Conservation (phyloP, 2,113 vertebrate species). For the Empidonax traillii region DNA sequence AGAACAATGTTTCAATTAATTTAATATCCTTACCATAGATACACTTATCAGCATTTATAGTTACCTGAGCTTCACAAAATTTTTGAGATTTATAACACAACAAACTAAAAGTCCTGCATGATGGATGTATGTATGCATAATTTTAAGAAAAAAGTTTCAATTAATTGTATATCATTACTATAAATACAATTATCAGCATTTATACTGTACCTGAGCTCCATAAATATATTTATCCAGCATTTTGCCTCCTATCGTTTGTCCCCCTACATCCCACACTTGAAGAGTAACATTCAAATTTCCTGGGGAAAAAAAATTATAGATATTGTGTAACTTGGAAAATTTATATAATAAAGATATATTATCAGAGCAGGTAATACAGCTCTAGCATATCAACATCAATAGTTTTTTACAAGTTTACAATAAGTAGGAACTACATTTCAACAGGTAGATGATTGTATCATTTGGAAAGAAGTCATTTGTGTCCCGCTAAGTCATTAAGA, state of each 20-base stretch:
- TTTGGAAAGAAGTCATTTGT: background rate
- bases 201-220: constrained; percentile 85
- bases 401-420: background rate
- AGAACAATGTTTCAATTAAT: background rate
- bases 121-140: background rate
- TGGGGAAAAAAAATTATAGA: constrained; percentile 66
- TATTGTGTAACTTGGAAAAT: background rate
- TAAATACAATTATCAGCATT: background rate
- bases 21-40: background rate
- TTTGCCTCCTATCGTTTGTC: constrained; percentile 96
- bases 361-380: background rate
- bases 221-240: constrained; percentile 99
- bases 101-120: background rate
- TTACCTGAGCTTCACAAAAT: constrained; percentile 74
- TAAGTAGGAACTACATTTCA: background rate
- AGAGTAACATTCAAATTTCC: constrained; percentile 96
- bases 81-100: background rate
- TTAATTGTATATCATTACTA: background rate
- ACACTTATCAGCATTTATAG: background rate
- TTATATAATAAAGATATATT: background rate
- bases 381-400: background rate
- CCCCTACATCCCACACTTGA: constrained; percentile 98
- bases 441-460: background rate
- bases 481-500: background rate
- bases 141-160: background rate